A percentile compares a stretch with the other conserved stretches of the same genome.
Evolutionary conservation across 2,113 vertebrate genomes (phyloP).

Genomic region (Anas platyrhynchos): DNA sequence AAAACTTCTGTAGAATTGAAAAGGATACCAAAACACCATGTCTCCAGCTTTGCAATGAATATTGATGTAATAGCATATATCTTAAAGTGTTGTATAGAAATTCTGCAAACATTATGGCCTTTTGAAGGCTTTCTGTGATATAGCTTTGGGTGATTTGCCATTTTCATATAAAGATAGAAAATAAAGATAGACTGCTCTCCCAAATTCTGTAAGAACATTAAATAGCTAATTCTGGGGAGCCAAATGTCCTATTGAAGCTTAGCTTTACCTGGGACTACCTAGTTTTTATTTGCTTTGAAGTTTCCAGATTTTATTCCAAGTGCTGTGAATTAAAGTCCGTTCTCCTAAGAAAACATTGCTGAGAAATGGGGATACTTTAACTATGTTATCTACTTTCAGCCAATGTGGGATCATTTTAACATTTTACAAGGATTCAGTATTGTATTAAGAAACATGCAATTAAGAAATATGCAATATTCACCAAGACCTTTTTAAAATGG

Average conservation of each 20-base stretch:
- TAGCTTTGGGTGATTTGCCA: not conserved
- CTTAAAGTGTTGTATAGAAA: not conserved
- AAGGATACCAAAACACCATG: not conserved
- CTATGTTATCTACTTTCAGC: not conserved
- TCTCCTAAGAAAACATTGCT: not conserved
- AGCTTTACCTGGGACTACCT: not conserved
- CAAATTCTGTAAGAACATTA: not conserved
- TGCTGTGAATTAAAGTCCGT: not conserved
- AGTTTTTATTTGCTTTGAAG: not conserved
- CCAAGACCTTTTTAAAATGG: not conserved
- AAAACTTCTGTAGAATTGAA: not conserved
- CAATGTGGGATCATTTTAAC: not conserved
- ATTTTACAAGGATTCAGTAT: not conserved
- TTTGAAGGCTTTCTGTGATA: not conserved
- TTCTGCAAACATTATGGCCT: not conserved
- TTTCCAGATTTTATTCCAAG: not conserved
- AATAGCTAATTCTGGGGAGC: not conserved
- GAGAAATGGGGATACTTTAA: not conserved
- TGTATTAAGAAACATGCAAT: not conserved
- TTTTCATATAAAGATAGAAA: not conserved
- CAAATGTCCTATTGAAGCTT: not conserved
- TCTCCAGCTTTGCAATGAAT: not conserved
- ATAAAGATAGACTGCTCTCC: not conserved
- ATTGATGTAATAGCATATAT: not conserved
- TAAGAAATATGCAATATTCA: not conserved